Evolutionary conservation across 2,113 vertebrate genomes (phyloP).

Genomic region (Meles meles): DNA sequence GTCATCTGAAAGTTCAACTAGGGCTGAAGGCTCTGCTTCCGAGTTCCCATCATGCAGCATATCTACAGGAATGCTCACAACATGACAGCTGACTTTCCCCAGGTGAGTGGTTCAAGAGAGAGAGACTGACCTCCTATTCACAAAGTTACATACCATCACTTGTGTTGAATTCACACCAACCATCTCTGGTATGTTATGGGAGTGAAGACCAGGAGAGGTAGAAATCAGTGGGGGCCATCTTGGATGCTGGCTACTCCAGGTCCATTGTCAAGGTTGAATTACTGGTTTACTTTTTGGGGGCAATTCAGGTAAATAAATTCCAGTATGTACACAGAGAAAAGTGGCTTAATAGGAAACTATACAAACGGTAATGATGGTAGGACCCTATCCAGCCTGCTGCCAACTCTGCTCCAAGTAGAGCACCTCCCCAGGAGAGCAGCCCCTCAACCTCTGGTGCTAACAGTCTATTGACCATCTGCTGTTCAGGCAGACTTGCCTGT

Average conservation of each 20-base stretch:
- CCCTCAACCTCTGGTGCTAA: not conserved
- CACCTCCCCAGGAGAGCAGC: not conserved
- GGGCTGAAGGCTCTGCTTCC: not conserved
- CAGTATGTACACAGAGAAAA: not conserved
- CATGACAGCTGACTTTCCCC: not conserved
- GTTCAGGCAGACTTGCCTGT: not conserved
- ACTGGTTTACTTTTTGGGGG: not conserved
- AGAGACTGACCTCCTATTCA: not conserved
- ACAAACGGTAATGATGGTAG: not conserved
- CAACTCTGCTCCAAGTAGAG: not conserved
- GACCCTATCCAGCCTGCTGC: not conserved
- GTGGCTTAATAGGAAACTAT: not conserved
- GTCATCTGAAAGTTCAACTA: not conserved
- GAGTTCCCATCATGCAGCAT: not conserved
- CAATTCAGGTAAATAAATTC: not conserved
- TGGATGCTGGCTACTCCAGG: not conserved
- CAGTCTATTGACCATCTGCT: not conserved
- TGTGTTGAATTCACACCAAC: not conserved
- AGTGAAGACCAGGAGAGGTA: not conserved
- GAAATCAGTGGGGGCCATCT: not conserved
- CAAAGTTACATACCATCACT: not conserved
- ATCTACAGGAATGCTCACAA: not conserved
- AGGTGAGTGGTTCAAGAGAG: not conserved
- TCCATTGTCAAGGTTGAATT: not conserved
- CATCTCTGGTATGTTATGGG: not conserved